Evolutionary conservation across 2,797 vertebrate genomes (phyloP).

Genomic region (Anguilla pacifica): DNA sequence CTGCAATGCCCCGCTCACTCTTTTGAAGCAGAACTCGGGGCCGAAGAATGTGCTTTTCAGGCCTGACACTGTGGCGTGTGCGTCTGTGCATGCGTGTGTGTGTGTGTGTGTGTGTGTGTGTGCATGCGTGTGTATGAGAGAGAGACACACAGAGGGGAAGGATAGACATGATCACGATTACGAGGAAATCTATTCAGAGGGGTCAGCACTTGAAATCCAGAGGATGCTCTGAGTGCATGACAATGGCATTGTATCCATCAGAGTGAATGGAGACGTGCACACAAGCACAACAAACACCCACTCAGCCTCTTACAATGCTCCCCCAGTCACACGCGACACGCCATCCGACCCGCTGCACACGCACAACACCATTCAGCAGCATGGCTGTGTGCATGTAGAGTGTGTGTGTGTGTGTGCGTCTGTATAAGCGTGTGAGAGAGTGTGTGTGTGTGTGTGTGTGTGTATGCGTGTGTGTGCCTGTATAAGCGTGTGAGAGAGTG

Average conservation of each 20-base stretch:
- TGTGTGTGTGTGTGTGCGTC: no score
- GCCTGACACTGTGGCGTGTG: background rate
- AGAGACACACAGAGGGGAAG: background rate
- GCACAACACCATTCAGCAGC: background rate
- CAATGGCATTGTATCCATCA: background rate
- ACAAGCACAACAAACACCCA: background rate
- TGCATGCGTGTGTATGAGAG: slow-evolving; percentile 1
- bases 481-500: background rate
- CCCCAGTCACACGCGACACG: background rate
- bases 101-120: slow-evolving; percentile 4
- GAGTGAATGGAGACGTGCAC: background rate
- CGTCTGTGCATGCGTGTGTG: slow-evolving; percentile 12
- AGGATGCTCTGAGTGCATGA: background rate
- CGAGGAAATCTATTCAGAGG: background rate
- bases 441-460: background rate
- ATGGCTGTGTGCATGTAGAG: background rate
- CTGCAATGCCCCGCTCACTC: background rate
- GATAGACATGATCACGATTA: background rate
- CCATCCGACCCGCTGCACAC: background rate
- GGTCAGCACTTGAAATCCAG: slow-evolving; percentile 11
- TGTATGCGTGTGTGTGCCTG: background rate
- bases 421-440: background rate
- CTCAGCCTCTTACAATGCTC: background rate
- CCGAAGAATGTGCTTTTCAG: background rate
- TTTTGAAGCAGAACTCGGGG: background rate